These are phyloP conservation scores for Pocota personata DNA, from an alignment of 2,888 invertebrate genomes.

Conservation along the genomic window DNA sequence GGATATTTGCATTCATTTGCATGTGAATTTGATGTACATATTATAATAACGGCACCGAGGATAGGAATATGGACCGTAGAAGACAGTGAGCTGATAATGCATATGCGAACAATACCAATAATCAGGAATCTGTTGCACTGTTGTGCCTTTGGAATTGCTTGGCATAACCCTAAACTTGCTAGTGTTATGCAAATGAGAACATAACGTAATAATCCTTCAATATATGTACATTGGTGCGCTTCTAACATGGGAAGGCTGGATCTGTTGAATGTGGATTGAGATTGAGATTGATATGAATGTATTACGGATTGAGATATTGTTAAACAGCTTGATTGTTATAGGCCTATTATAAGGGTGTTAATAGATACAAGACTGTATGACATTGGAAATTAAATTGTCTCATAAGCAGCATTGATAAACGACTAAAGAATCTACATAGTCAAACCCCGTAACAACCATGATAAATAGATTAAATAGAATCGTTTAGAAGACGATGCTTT, in stretches of 20 bases:
- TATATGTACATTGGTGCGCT: background rate
- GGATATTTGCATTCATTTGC: conserved; percentile 58
- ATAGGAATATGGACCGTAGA: background rate
- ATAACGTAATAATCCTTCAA: conserved; percentile 42
- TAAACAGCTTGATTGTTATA: background rate
- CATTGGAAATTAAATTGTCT: background rate
- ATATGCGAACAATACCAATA: conserved; percentile 33
- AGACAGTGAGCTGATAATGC: conserved; percentile 13
- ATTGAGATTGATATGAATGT: conserved; percentile 6
- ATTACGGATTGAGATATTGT: background rate
- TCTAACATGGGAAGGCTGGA: background rate
- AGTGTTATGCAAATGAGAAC: conserved; percentile 39
- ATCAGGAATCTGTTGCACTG: conserved; percentile 42
- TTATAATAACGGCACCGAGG: conserved; percentile 10
- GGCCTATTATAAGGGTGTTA: background rate
- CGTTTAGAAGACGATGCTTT: background rate
- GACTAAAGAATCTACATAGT: background rate
- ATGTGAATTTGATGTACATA: conserved; percentile 46
- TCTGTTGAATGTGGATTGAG: conserved; percentile 29
- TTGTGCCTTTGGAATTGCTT: conserved; percentile 7
- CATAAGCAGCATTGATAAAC: background rate
- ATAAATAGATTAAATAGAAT: background rate
- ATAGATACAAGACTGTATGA: background rate
- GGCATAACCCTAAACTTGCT: conserved; percentile 19
- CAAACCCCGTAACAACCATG: background rate